Conservation (phyloP, 2,113 vertebrate genomes). For the Leucosticte australis region DNA sequence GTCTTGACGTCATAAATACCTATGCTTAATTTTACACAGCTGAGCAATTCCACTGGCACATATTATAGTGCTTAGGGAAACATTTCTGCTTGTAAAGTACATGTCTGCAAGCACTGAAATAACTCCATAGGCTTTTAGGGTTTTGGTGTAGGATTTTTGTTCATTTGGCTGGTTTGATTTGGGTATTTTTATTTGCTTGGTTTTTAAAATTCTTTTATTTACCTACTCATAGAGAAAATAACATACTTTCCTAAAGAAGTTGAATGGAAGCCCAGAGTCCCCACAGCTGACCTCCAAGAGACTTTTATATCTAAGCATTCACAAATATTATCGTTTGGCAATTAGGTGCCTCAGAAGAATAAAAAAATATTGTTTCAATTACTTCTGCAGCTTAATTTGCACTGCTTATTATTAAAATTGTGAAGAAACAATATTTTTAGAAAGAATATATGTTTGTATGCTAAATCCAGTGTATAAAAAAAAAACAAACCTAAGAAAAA, state of each 20-base stretch:
- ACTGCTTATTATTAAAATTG: background rate
- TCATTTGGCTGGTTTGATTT: background rate
- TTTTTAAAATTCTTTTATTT: background rate
- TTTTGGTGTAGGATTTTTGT: background rate
- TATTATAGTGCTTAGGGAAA: background rate
- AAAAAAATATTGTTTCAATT: background rate
- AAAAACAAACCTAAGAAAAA: background rate
- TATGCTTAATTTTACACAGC: background rate
- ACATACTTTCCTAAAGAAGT: background rate
- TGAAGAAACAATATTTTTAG: background rate
- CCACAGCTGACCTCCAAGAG: background rate
- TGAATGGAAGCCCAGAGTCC: background rate
- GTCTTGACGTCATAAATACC: background rate
- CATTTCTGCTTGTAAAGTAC: background rate
- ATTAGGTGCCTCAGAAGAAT: background rate
- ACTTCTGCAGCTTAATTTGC: background rate
- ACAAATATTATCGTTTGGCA: background rate
- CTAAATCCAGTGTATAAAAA: background rate
- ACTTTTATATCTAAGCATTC: background rate
- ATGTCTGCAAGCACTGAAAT: background rate
- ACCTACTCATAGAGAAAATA: background rate
- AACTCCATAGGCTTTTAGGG: background rate
- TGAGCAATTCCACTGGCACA: background rate
- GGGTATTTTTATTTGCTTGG: background rate
- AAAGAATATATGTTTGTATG: background rate